These are phyloP conservation scores for Cyanocitta stelleri DNA, from an alignment of 2,113 vertebrate species.

Conservation along the genomic window DNA sequence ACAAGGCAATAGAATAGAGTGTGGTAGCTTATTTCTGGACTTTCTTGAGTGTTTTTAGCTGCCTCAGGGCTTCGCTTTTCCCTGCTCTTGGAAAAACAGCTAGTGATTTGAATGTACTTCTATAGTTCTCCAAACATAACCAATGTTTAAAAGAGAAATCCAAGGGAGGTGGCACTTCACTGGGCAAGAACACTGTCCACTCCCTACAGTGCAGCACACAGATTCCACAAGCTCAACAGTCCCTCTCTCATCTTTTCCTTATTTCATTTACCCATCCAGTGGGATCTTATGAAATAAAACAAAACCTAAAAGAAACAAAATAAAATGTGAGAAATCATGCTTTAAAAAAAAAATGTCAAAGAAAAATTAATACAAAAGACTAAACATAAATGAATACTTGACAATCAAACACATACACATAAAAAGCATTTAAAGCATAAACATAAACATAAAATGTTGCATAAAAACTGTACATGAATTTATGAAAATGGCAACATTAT, in stretches of 20 bases:
- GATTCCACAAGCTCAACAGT: conserved; percentile 72
- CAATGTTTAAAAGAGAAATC: conserved; percentile 62
- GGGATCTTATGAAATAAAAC: conserved; percentile 96
- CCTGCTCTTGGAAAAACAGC: conserved; percentile 55
- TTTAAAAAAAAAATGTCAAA: conserved; percentile 46
- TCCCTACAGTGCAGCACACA: conserved; percentile 70
- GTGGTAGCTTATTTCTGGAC: conserved; percentile 55
- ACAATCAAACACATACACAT: conserved; percentile 51
- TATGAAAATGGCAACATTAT: not conserved
- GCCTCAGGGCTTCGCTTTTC: conserved; percentile 54
- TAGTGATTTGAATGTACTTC: conserved; percentile 48
- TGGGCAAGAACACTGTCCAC: conserved; percentile 59
- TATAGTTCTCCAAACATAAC: conserved; percentile 48
- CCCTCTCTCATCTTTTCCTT: conserved; percentile 75
- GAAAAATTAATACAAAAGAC: conserved; percentile 62
- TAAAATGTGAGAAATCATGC: conserved; percentile 78
- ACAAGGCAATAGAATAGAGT: not conserved
- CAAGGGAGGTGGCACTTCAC: conserved; percentile 57
- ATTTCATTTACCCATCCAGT: conserved; percentile 87
- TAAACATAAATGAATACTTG: conserved; percentile 53
- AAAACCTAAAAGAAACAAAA: conserved; percentile 96
- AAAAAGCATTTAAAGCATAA: conserved; percentile 43
- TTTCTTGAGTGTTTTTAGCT: conserved; percentile 65
- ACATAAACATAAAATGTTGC: not conserved
- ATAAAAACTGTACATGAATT: conserved; percentile 8